Evolutionary conservation across 1,140 invertebrate species (phyloP).

Genomic region (Steinernema feltiae): DNA sequence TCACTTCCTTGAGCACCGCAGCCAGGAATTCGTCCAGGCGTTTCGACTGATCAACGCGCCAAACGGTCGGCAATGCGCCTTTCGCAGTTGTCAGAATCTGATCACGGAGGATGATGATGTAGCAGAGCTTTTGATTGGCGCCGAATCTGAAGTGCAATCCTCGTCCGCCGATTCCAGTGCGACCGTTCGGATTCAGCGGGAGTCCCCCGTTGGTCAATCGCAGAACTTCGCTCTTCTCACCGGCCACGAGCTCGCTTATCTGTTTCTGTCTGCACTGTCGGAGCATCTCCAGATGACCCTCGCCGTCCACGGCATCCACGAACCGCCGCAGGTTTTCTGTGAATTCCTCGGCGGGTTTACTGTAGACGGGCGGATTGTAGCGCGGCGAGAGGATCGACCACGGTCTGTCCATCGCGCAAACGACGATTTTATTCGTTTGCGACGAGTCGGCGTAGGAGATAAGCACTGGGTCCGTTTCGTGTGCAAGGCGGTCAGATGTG

Average conservation of each 20-base stretch:
- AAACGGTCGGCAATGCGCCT: constrained; percentile 23
- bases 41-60: constrained; percentile 18
- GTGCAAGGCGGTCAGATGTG: neutral
- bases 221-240: constrained; percentile 22
- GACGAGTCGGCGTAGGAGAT: neutral
- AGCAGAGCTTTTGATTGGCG: constrained; percentile 25
- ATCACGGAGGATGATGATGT: constrained; percentile 19
- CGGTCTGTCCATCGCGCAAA: neutral
- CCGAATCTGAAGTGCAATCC: constrained; percentile 34
- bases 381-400: constrained; percentile 29
- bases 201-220: constrained; percentile 20
- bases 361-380: constrained; percentile 37
- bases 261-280: neutral
- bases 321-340: constrained; percentile 21
- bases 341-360: constrained; percentile 32
- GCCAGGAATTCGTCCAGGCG: constrained; percentile 27
- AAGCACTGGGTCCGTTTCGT: neutral
- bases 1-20: constrained; percentile 24
- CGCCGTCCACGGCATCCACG: constrained; percentile 19
- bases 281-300: neutral
- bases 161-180: constrained; percentile 33
- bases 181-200: constrained; percentile 38
- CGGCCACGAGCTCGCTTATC: neutral
- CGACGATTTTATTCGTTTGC: neutral
- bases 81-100: neutral